Evolutionary conservation across 2,888 invertebrate genomes (phyloP).

Genomic region (Lepas anatifera): DNA sequence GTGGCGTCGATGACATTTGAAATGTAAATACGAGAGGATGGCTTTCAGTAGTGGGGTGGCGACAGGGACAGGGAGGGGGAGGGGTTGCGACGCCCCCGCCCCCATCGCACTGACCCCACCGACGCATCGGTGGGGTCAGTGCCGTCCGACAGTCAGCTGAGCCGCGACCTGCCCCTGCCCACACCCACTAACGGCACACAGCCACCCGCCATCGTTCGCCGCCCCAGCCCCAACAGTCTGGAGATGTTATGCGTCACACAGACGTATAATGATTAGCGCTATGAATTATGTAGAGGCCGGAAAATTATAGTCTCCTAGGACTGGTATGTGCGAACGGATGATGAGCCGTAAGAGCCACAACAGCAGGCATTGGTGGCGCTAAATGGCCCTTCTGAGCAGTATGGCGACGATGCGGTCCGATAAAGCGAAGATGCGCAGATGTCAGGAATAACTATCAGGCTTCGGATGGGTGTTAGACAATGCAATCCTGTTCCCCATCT

Average conservation of each 20-base stretch:
- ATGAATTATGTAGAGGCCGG: slow-evolving; percentile 6
- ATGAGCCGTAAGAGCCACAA: background rate
- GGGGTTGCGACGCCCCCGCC: no score
- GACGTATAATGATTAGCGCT: slow-evolving; percentile 5
- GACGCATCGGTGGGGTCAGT: no score
- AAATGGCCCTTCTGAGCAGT: background rate
- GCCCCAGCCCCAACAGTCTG: slow-evolving; percentile 71
- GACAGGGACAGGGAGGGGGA: background rate
- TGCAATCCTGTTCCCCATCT: no score
- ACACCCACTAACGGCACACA: no score
- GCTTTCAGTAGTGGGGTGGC: background rate
- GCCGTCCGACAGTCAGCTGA: no score
- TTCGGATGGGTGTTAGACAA: no score
- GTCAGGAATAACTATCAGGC: background rate
- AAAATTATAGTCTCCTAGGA: background rate
- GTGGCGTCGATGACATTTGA: slow-evolving; percentile 58
- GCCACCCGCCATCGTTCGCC: slow-evolving; percentile 88
- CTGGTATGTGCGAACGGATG: slow-evolving; percentile 4
- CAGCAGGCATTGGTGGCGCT: background rate
- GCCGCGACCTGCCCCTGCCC: no score
- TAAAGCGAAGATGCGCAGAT: background rate
- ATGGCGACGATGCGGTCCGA: slow-evolving; percentile 30
- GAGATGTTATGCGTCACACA: slow-evolving; percentile 63
- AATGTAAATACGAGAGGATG: slow-evolving; percentile 69
- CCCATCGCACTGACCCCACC: no score